Evolutionary conservation across 2,888 invertebrate genomes (phyloP), one percentile per base, ranked within the genome.

Genomic region (Ennomos erosarius): DNA sequence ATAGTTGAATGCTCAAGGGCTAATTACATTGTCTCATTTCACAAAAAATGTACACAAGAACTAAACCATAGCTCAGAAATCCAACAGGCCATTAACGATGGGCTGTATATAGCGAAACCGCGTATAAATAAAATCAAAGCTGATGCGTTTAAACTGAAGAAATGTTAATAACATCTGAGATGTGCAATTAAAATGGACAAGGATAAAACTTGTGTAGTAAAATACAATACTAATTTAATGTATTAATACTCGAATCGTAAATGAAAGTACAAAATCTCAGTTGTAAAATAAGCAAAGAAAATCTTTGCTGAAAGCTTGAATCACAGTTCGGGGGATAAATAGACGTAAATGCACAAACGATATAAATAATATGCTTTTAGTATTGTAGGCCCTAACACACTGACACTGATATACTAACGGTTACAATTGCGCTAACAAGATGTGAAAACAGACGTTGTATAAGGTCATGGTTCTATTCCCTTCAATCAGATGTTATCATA

Each of bases 351-450:
- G 33, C 26, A 33, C 1, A 26, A 26, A 26, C 35, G 9, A 35
- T n/a, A 52, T 39, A 48, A 35, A 38, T 39, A 16, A 35, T n/a
- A 48, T 44, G 35, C 6, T 45, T 49, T 39, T 39, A 40, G 3
- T 33, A 34, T 54, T 54, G 44, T 51, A 11, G 45, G 49, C 51
- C 42, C 57, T 54, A 66, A 36, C 54, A 59, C 49, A 64, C 67
- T 64, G 66, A 74, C 70, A 59, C 67, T 65, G 62, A 65, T 64
- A 5, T 26, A 73, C 68, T 67, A 70, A 70, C 70, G 69, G 78
- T 70, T 67, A 84, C 83, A 84, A 84, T 81, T 70, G 80, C 73
- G 73, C 81, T 85, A 85, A 86, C 83, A 81, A 84, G 81, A 80
- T 69, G 68, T 77, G 76, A 75, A 79, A 79, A 78, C 73, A 75